Conservation (phyloP, 2,888 invertebrate species). For the Nemapogon koenigi region DNA sequence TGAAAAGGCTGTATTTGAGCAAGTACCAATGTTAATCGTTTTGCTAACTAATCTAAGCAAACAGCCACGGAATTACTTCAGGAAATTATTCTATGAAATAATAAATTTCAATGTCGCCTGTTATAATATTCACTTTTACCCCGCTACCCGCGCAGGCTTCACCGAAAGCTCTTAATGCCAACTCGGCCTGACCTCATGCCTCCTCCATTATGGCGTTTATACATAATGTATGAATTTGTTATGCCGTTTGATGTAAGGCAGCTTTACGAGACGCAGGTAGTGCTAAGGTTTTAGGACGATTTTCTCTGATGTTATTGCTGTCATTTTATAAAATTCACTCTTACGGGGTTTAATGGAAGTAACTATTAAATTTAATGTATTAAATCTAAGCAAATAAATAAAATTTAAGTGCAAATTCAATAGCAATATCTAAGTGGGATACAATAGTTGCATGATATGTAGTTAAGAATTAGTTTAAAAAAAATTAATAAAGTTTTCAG, state of each 20-base stretch:
- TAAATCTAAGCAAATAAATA: too few relatives aligned
- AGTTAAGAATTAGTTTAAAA: too few relatives aligned
- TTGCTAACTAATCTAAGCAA: not conserved
- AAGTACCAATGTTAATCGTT: not conserved
- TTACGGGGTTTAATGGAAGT: too few relatives aligned
- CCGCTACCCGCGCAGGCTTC: slow-evolving; percentile 12
- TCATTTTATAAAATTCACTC: slow-evolving; percentile 6
- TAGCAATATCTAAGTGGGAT: too few relatives aligned
- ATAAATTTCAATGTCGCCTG: slow-evolving; percentile 31
- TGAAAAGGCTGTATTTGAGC: too few relatives aligned
- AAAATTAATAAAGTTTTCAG: too few relatives aligned
- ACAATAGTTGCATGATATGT: too few relatives aligned
- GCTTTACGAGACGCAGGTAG: slow-evolving; percentile 51
- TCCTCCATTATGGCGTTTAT: slow-evolving; percentile 63
- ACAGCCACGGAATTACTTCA: too few relatives aligned
- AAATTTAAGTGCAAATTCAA: too few relatives aligned
- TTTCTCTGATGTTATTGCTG: slow-evolving; percentile 19
- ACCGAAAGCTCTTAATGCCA: slow-evolving; percentile 61
- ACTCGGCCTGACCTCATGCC: slow-evolving; percentile 59
- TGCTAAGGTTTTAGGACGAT: slow-evolving; percentile 45
- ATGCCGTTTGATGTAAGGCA: slow-evolving; percentile 65
- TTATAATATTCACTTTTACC: slow-evolving; percentile 61
- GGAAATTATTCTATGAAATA: too few relatives aligned
- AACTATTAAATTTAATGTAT: too few relatives aligned
- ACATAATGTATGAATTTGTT: slow-evolving; percentile 65